Evolutionary conservation across 2,113 vertebrate species (phyloP).

Genomic region (Ageneiosus marmoratus): DNA sequence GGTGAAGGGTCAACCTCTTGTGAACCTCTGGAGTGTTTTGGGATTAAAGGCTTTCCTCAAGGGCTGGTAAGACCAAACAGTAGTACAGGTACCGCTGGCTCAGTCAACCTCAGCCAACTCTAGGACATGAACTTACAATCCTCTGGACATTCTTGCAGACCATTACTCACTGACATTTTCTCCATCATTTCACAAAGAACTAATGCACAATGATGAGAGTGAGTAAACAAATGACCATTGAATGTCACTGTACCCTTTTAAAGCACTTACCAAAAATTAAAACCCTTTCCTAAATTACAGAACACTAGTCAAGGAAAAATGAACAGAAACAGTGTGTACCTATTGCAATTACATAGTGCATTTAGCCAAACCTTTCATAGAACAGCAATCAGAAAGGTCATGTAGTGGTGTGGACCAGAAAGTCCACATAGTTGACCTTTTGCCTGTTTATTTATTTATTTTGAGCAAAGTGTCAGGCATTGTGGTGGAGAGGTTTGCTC

Average conservation of each 20-base stretch:
- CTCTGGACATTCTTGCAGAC: background rate
- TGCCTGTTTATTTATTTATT: conserved; percentile 73
- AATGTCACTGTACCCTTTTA: conserved; percentile 5
- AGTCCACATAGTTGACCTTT: conserved; percentile 70
- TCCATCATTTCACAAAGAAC: background rate
- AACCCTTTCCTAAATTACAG: background rate
- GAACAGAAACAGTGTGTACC: conserved; percentile 26
- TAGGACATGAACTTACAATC: background rate
- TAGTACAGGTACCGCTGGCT: background rate
- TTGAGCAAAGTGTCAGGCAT: conserved; percentile 66
- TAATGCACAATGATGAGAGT: background rate
- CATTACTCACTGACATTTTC: background rate
- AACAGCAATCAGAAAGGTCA: conserved; percentile 46
- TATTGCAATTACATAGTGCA: conserved; percentile 23
- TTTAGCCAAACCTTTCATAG: conserved; percentile 38
- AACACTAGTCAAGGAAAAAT: conserved; percentile 17
- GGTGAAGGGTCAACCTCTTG: background rate
- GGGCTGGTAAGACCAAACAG: background rate
- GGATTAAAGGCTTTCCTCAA: conserved; percentile 24
- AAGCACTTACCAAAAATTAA: background rate
- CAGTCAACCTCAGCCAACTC: background rate
- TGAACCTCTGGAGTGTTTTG: background rate
- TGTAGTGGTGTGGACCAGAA: conserved; percentile 62
- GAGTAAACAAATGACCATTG: background rate
- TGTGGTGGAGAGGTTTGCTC: conserved; percentile 67